phyloP scores from a whole-genome alignment of 1,140 invertebrate genomes.

The Octopus sinensis region DNA sequence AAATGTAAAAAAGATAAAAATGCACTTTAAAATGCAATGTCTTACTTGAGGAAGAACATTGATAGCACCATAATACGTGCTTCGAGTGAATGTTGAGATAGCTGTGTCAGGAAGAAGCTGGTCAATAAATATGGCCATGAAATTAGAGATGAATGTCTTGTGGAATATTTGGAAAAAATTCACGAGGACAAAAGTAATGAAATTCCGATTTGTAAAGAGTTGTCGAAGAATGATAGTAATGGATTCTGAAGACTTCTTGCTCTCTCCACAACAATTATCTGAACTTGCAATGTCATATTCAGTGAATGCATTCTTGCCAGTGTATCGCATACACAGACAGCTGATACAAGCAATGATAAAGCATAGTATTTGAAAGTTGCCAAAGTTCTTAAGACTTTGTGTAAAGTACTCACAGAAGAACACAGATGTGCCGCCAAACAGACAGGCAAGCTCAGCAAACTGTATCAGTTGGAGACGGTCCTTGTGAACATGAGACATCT shows the following conservation, averaged over 20 bases:
- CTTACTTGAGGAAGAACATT: slow-evolving; percentile 24
- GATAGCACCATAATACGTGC: slow-evolving; percentile 37
- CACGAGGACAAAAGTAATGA: slow-evolving; percentile 40
- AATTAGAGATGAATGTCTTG: slow-evolving; percentile 35
- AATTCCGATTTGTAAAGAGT: slow-evolving; percentile 37
- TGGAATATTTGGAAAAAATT: slow-evolving; percentile 47
- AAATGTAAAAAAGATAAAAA: no score
- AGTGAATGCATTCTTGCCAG: slow-evolving; percentile 43
- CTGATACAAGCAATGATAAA: slow-evolving; percentile 42
- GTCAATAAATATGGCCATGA: slow-evolving; percentile 41
- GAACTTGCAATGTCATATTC: slow-evolving; percentile 36
- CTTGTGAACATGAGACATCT: slow-evolving; percentile 47
- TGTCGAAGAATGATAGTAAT: slow-evolving; percentile 22
- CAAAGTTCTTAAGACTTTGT: slow-evolving; percentile 46
- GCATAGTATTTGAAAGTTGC: slow-evolving; percentile 44
- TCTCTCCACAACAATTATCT: neutral
- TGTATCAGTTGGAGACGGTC: slow-evolving; percentile 50
- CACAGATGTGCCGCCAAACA: slow-evolving; percentile 41
- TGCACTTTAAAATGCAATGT: no score
- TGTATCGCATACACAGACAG: slow-evolving; percentile 41
- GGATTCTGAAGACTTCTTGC: neutral
- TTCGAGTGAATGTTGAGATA: slow-evolving; percentile 28
- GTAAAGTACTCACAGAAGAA: slow-evolving; percentile 39
- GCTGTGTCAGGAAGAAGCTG: slow-evolving; percentile 29
- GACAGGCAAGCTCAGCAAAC: slow-evolving; percentile 46